Conservation (phyloP, 2,797 vertebrate species). For the Champsocephalus esox region DNA sequence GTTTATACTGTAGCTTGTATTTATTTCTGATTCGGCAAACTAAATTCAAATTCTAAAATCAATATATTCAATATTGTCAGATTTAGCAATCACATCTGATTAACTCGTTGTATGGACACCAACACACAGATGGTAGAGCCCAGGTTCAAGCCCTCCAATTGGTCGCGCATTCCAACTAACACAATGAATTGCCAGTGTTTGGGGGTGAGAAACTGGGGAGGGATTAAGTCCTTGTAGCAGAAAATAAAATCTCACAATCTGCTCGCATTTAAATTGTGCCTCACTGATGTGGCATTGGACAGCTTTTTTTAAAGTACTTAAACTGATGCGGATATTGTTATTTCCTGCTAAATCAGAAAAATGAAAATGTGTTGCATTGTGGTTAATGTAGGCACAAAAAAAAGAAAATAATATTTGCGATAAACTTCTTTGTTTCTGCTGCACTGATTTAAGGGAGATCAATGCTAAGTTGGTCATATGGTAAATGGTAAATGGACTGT, state of each 20-base stretch:
- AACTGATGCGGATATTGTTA: too few species aligned
- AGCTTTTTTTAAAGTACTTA: too few species aligned
- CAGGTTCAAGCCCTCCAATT: conserved; percentile 1
- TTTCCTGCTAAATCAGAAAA: too few species aligned
- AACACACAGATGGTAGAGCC: neutral
- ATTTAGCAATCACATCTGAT: neutral
- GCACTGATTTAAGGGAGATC: neutral
- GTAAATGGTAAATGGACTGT: too few species aligned
- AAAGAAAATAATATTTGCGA: neutral
- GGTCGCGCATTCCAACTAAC: conserved; percentile 19
- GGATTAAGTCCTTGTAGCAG: neutral
- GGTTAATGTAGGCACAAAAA: neutral
- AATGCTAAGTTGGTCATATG: neutral
- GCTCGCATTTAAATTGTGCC: too few species aligned
- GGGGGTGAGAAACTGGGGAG: conserved; percentile 2
- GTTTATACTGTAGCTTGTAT: neutral
- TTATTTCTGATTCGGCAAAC: neutral
- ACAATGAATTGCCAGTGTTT: neutral
- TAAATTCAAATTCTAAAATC: too few species aligned
- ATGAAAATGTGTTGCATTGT: neutral
- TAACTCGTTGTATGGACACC: neutral
- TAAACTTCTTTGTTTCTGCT: neutral
- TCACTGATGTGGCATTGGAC: too few species aligned
- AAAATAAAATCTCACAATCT: too few species aligned
- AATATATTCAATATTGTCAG: neutral